Percentiles rank a stretch among this genome's conserved stretches.
Conservation (phyloP, 2,113 vertebrate species). For the Ranitomeya imitator region DNA sequence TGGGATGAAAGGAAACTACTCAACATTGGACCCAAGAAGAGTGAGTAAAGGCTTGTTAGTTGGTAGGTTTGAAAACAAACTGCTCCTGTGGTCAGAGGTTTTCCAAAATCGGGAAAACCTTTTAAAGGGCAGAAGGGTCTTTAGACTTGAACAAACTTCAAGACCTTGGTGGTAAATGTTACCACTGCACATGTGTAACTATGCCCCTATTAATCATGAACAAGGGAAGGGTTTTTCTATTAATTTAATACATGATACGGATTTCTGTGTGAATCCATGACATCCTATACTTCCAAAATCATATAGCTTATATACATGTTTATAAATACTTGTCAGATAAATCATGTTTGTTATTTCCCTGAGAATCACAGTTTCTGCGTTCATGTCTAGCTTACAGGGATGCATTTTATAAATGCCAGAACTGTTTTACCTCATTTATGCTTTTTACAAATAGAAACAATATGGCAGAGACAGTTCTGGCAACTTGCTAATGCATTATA, state of each 20-base stretch:
- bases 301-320: conserved; percentile 35
- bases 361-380: conserved; percentile 30
- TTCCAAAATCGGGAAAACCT: too few relatives aligned
- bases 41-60: too few relatives aligned
- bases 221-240: too few relatives aligned
- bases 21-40: too few relatives aligned
- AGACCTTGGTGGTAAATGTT: too few relatives aligned
- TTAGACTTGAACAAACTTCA: too few relatives aligned
- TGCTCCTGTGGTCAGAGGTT: too few relatives aligned
- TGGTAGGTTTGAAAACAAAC: too few relatives aligned
- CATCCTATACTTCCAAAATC: neutral
- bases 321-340: conserved; percentile 43
- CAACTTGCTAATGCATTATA: conserved; percentile 64
- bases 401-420: conserved; percentile 39
- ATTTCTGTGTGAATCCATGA: neutral
- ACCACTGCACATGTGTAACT: too few relatives aligned
- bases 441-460: conserved; percentile 64
- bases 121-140: too few relatives aligned
- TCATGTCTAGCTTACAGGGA: conserved; percentile 59
- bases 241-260: neutral
- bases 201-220: too few relatives aligned
- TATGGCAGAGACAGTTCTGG: conserved; percentile 62
- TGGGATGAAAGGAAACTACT: too few relatives aligned
- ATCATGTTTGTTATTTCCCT: conserved; percentile 46
- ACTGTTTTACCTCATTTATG: conserved; percentile 58